Base-by-base conservation (phyloP, 2,888 invertebrate species). In the Lysandra bellargus region DNA sequence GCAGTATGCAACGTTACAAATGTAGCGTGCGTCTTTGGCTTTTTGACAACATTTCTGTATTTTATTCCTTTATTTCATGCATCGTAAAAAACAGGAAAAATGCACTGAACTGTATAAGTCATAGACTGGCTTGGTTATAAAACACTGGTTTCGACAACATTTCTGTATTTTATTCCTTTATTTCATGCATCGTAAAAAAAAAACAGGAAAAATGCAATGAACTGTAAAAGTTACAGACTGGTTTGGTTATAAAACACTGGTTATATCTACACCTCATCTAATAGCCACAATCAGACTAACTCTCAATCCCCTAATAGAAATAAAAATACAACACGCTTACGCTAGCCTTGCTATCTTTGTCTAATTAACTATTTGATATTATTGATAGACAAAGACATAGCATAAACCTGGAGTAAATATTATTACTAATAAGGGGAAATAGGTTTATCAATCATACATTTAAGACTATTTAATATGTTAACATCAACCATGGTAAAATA, bases 401-500 rank as follows among this genome's bases (percentile, higher is more conserved):
- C 49, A 49, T 12, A 49, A 49, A 49, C 53, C 2, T 53, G 53
- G 12, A 49, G 12, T 17, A 17, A 57, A 57, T 57, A 57, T 17
- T 57, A 1, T 57, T 14, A 57, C 57, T 57, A 57, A 17, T 4
- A 4, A 57, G 14, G 53, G 53, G 53, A 17, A 23, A 49, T 75
- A 49, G 49, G 23, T 44, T 23, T 49, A 75, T 44, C 75, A 23
- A 5, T 49, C 75, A 75, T 49, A 75, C 75, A 44, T 49, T 74
- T 75, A 75, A 75, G 44, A 75, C 75, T 75, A 75, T 69, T 33
- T 69, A 33, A 14, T 30, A 74, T 75, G 30, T 75, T 30, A 75
- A 75, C 75, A 75, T 49, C 75, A 75, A 75, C 75, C 44, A 23
- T 75, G 75, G 75, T 75, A 75, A 75, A 75, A 75, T 75, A 75